phyloP scores from a whole-genome alignment of 2,113 vertebrate species.

The Hoplias malabaricus region DNA sequence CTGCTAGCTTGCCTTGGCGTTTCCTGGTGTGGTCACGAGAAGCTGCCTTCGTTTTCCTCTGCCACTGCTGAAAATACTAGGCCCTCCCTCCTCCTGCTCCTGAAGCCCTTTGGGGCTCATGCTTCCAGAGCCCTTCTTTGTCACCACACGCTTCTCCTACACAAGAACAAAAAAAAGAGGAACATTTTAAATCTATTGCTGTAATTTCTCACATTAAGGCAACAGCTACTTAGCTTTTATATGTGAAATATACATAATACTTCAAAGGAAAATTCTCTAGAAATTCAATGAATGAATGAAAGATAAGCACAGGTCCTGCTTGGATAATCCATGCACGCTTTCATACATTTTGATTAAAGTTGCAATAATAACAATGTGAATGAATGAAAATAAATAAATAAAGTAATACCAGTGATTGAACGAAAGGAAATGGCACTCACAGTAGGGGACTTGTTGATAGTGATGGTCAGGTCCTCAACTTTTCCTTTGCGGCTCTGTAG shows the following conservation, averaged over 20 bases:
- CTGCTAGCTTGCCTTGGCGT: slow-evolving; percentile 80
- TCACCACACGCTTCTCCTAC: slow-evolving; percentile 89
- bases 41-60: slow-evolving; percentile 87
- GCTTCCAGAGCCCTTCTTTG: slow-evolving; percentile 70
- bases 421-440: slow-evolving; percentile 73
- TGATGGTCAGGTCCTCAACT: slow-evolving; percentile 89
- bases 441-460: slow-evolving; percentile 87
- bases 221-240: neutral
- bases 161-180: neutral
- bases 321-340: neutral
- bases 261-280: neutral
- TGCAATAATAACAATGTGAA: too few species aligned
- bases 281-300: neutral
- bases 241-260: neutral
- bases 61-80: slow-evolving; percentile 69
- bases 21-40: slow-evolving; percentile 87
- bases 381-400: neutral
- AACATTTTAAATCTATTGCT: neutral
- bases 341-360: neutral
- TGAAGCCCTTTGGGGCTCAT: slow-evolving; percentile 56
- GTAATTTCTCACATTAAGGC: neutral
- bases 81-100: slow-evolving; percentile 66
- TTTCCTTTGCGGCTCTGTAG: slow-evolving; percentile 78
- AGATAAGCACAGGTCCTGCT: neutral
- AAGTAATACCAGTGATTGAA: too few species aligned